Evolutionary conservation across 1,140 invertebrate genomes (phyloP), one percentile per base, ranked within the genome.

Genomic region (Drosophila teissieri): DNA sequence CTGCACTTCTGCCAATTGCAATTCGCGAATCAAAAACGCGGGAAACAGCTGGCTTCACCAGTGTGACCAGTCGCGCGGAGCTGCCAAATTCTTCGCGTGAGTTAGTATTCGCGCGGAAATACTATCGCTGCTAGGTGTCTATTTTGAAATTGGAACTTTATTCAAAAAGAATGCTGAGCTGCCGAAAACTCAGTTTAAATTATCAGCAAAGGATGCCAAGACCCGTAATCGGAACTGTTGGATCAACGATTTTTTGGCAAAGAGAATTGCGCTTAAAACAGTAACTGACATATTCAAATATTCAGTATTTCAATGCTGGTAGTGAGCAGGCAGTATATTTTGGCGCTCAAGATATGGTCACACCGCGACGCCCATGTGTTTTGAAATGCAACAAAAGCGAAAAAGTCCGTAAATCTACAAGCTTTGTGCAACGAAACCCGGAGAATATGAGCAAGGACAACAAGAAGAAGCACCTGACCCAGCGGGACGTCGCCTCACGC

Each of bases 1-100:
- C 63, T 52, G 46, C 61, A 68, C 64, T 45, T 53, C 44, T 19
- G 37, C 37, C 46, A 45, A 65, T 52, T 53, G 64, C 64, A 68
- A 44, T 65, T 67, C 6, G 46, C 40, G 34, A 72, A 73, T 69
- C 19, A 77, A 77, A 77, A 88, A 73, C 75, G 83, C 83, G 83
- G 83, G 83, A 86, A 86, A 83, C 51, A 74, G 72, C 72, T 74
- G 72, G 46, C 24, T 36, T 4, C 0, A 0, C 10, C 2, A 19
- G 19, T 45, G 48, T 39, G 49, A 46, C 44, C 64, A 73, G 46
- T n/a, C 15, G 1, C 15, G 4, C 24, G 24, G 4, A 24, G 24
- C 24, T 7, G 8, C 24, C 0, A 11, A 17, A 39, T 8, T 3
- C 7, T 31, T 19, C 1, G 19, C 19, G 19, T 19, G 19, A 19